Evolutionary conservation across 30 jellyfish, hydroid and myxozoan species (phyloP).

Genomic region (Sanderia malayensis): DNA sequence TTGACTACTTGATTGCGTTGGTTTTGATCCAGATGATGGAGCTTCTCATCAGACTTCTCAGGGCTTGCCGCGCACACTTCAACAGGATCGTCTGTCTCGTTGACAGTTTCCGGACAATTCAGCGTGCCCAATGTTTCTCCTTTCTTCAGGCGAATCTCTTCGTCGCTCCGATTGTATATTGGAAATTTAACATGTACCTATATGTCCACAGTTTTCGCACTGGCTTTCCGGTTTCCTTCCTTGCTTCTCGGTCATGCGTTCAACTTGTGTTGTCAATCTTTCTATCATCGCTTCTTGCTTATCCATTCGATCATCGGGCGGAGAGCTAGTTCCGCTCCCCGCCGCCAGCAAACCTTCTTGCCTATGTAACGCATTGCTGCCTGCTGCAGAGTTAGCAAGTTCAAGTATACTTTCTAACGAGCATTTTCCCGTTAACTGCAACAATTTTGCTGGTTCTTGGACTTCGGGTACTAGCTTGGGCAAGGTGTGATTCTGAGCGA

Average conservation of each 20-base stretch:
- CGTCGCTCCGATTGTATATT: neutral
- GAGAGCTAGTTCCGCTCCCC: neutral
- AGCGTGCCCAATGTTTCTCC: conserved; percentile 5
- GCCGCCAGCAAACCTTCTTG: too few relatives aligned
- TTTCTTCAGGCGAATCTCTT: neutral
- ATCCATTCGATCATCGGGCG: conserved; percentile 8
- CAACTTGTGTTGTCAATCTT: neutral
- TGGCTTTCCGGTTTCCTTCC: neutral
- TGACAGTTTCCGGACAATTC: neutral
- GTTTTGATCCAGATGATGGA: neutral
- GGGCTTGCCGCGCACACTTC: neutral
- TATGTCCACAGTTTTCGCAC: conserved; percentile 4
- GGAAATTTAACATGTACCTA: conserved; percentile 8
- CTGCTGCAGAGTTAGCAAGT: neutral
- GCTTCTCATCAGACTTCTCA: neutral
- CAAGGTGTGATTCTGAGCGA: conserved; percentile 18
- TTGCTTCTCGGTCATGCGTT: neutral
- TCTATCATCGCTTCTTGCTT: conserved; percentile 3
- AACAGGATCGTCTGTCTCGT: neutral
- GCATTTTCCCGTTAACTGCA: conserved; percentile 4
- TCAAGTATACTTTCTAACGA: neutral
- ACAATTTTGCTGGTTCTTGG: conserved; percentile 17
- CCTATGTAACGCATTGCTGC: neutral
- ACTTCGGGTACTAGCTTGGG: neutral
- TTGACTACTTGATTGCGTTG: neutral